Conservation (phyloP, 1,140 invertebrate genomes). For the Bacillus rossius region DNA sequence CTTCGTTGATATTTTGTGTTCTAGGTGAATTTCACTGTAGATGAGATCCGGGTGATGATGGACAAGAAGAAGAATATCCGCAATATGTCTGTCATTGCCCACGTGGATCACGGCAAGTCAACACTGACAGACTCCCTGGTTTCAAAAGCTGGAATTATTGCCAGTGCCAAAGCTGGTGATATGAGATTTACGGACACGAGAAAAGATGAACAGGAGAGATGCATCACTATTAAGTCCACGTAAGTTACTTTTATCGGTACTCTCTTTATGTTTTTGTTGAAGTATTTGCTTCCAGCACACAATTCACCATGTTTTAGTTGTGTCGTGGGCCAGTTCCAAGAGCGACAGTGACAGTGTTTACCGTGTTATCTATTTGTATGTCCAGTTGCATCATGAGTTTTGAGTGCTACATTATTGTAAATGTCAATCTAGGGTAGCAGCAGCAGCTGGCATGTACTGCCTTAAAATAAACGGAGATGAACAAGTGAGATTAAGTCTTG, state of each 20-base stretch:
- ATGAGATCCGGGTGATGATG: constrained; percentile 99
- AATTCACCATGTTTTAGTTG: no score
- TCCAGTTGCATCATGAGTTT: no score
- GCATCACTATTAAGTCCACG: constrained; percentile 99
- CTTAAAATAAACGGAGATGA: no score
- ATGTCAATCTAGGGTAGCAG: no score
- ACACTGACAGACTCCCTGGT: constrained; percentile 99
- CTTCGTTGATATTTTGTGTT: no score
- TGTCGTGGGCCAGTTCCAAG: no score
- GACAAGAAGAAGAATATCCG: constrained; percentile 99
- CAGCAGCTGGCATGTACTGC: no score
- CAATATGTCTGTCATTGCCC: constrained; percentile 99
- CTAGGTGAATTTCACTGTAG: constrained; percentile 99
- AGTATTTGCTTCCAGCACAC: no score
- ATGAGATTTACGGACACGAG: constrained; percentile 98
- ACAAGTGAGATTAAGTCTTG: no score
- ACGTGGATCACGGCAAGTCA: constrained; percentile 99
- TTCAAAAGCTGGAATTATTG: constrained; percentile 99
- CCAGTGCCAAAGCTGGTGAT: constrained; percentile 96
- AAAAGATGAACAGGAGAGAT: constrained; percentile 99
- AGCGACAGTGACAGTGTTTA: no score
- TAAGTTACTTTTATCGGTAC: constrained; percentile 72
- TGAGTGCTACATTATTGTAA: no score
- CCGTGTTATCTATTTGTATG: no score
- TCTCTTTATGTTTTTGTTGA: constrained; percentile 99